Evolutionary conservation across 2,797 vertebrate species (phyloP).

Genomic region (Scyliorhinus canicula): DNA sequence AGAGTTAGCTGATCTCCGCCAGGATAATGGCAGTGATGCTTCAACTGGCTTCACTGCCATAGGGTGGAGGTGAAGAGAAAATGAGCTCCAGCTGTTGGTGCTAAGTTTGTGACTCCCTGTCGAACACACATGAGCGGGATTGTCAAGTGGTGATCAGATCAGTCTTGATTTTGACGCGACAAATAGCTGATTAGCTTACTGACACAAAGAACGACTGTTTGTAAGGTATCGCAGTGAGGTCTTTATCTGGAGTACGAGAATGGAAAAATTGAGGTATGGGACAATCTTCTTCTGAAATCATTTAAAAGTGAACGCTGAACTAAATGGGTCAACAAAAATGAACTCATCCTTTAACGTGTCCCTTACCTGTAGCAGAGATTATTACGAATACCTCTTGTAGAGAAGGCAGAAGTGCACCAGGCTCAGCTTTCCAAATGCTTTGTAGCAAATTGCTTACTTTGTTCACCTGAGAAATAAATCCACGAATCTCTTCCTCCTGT

Average conservation of each 20-base stretch:
- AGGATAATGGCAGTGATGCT: not conserved
- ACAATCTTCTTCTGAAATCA: not conserved
- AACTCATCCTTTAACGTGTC: not conserved
- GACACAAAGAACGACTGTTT: not conserved
- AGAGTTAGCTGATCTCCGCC: not conserved
- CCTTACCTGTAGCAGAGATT: slow-evolving; percentile 87
- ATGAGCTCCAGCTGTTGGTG: not conserved
- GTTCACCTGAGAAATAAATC: slow-evolving; percentile 86
- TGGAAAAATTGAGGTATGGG: not conserved
- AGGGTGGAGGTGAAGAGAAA: not conserved
- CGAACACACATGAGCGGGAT: not conserved
- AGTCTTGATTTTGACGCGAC: not conserved
- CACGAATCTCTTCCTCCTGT: slow-evolving; percentile 78
- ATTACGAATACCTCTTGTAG: slow-evolving; percentile 92
- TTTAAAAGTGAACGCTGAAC: not conserved
- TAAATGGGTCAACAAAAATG: not conserved
- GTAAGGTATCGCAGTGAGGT: not conserved
- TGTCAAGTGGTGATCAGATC: not conserved
- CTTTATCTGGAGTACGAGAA: not conserved
- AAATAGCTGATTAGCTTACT: not conserved
- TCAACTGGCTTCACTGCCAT: not conserved
- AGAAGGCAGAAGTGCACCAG: slow-evolving; percentile 80
- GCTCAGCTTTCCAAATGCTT: slow-evolving; percentile 90
- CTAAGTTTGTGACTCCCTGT: not conserved
- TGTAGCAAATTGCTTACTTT: slow-evolving; percentile 84